Percentiles rank a stretch among this genome's conserved stretches.
Conservation (phyloP, 2,888 invertebrate species). For the Epiperipatus broadwayi region DNA sequence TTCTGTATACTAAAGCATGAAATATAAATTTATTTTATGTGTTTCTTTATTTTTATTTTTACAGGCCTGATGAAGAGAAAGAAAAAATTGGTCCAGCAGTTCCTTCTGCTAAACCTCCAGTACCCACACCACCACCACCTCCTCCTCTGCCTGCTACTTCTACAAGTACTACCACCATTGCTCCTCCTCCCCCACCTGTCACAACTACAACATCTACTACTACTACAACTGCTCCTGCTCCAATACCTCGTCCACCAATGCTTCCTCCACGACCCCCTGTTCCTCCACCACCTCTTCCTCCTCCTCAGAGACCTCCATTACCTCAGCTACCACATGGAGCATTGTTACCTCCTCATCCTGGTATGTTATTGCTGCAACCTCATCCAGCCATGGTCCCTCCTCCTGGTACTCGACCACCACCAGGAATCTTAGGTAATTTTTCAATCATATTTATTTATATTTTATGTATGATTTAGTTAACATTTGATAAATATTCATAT, state of each 20-base stretch:
- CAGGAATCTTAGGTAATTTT: too few relatives aligned
- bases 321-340: slow-evolving; percentile 16
- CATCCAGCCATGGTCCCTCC: slow-evolving; percentile 21
- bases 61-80: slow-evolving; percentile 70
- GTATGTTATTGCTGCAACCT: slow-evolving; percentile 17
- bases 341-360: slow-evolving; percentile 26
- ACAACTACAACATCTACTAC: slow-evolving; percentile 18
- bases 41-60: slow-evolving; percentile 15
- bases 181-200: slow-evolving; percentile 17
- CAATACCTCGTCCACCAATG: slow-evolving; percentile 15
- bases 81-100: slow-evolving; percentile 89
- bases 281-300: slow-evolving; percentile 16
- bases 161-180: slow-evolving; percentile 16
- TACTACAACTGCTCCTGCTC: slow-evolving; percentile 18
- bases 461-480: too few relatives aligned
- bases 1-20: too few relatives aligned
- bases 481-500: too few relatives aligned
- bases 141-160: slow-evolving; percentile 18
- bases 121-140: slow-evolving; percentile 18
- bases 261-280: slow-evolving; percentile 18
- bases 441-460: too few relatives aligned
- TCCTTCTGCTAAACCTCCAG: slow-evolving; percentile 30
- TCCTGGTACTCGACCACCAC: slow-evolving; percentile 17
- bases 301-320: slow-evolving; percentile 19
- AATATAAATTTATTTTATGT: neutral